phyloP scores from a whole-genome alignment of 2,113 vertebrate species.

The Bujurquina vittata region DNA sequence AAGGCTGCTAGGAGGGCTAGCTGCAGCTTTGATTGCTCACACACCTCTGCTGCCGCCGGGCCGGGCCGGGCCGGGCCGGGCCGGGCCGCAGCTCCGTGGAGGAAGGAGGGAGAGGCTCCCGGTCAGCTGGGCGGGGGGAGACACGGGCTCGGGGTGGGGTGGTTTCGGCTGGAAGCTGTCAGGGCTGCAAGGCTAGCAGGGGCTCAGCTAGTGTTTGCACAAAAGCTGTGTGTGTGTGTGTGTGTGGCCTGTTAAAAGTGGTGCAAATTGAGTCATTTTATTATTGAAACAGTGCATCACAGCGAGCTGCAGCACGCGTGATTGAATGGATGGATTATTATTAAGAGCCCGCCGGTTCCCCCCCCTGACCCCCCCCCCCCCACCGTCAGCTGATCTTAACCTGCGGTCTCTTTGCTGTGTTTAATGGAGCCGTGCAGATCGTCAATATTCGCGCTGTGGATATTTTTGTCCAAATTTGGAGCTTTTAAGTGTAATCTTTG shows the following conservation, averaged over 20 bases:
- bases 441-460: neutral
- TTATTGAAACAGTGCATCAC: neutral
- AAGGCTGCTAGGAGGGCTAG: conserved; percentile 58
- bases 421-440: neutral
- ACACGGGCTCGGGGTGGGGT: neutral
- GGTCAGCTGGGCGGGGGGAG: neutral
- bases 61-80: neutral
- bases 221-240: conserved; percentile 29
- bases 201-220: conserved; percentile 46
- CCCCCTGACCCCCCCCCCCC: neutral
- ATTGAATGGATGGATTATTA: neutral
- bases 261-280: neutral
- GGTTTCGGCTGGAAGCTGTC: neutral
- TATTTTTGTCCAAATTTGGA: neutral
- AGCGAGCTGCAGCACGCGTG: too few relatives aligned
- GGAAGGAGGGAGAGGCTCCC: neutral
- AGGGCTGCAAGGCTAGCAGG: conserved; percentile 22
- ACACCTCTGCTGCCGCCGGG: neutral
- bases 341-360: neutral
- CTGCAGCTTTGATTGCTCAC: conserved; percentile 36
- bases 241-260: conserved; percentile 2
- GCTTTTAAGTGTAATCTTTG: neutral
- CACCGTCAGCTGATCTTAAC: neutral
- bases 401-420: neutral
- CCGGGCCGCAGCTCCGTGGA: neutral